These are phyloP conservation scores for Nothocercus julius DNA, from an alignment of 2,113 vertebrate species.

Conservation along the genomic window DNA sequence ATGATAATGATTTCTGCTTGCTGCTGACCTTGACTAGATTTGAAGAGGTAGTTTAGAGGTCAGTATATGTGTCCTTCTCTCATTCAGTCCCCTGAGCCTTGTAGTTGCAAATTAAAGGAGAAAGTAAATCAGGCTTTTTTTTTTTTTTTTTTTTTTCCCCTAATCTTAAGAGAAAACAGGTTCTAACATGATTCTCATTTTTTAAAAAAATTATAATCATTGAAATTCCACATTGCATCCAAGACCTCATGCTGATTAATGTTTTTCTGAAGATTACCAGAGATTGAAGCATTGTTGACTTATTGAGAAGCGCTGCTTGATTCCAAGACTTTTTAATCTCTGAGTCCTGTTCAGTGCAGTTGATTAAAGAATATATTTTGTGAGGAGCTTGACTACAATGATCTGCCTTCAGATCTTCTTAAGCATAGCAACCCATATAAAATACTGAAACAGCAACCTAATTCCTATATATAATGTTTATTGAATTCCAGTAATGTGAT, in stretches of 20 bases:
- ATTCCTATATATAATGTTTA: neutral
- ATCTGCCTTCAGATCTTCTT: neutral
- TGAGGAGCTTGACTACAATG: neutral
- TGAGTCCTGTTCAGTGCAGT: conserved; percentile 7
- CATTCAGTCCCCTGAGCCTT: neutral
- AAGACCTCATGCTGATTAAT: conserved; percentile 37
- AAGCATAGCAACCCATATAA: neutral
- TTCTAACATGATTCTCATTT: conserved; percentile 28
- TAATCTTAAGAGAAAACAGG: conserved; percentile 45
- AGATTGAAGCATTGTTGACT: neutral
- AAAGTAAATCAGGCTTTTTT: neutral
- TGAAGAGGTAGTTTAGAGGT: conserved; percentile 25
- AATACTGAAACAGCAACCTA: neutral
- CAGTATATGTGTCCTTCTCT: neutral
- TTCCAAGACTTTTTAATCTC: conserved; percentile 50
- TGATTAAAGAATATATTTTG: conserved; percentile 37
- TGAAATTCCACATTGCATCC: conserved; percentile 46
- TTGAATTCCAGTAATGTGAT: fast-evolving
- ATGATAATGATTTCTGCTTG: conserved; percentile 11
- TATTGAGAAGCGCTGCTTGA: conserved; percentile 17
- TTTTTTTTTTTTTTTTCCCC: neutral
- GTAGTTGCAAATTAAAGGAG: conserved; percentile 17
- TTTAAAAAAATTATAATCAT: neutral
- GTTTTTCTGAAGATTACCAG: conserved; percentile 39
- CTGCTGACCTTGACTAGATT: conserved; percentile 24